These are phyloP conservation scores for Neuroterus valhalla DNA, from an alignment of 1,140 invertebrate genomes.

Conservation along the genomic window DNA sequence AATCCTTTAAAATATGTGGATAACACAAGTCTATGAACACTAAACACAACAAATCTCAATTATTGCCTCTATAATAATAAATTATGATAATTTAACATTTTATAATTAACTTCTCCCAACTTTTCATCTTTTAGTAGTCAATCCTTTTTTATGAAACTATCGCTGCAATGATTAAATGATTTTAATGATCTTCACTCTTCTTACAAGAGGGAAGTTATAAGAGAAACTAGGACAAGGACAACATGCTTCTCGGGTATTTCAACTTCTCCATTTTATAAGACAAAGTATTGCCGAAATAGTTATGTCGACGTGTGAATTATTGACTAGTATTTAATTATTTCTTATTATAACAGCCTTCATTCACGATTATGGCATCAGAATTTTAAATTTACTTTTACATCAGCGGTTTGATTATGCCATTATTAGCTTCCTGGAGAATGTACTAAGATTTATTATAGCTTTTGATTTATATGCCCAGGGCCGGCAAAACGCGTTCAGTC, in stretches of 20 bases:
- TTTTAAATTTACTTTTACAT: not conserved
- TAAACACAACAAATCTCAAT: not conserved
- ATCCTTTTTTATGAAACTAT: conserved; percentile 1
- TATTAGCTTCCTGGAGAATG: too few species aligned
- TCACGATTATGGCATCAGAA: not conserved
- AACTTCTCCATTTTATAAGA: not conserved
- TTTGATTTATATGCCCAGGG: too few species aligned
- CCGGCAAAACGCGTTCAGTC: too few species aligned
- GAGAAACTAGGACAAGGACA: conserved; percentile 21
- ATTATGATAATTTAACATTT: not conserved
- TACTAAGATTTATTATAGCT: too few species aligned
- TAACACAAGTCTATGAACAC: not conserved
- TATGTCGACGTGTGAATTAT: not conserved
- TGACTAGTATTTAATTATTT: conserved; percentile 3
- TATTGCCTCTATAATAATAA: not conserved
- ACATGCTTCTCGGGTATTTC: not conserved
- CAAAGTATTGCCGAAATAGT: conserved; percentile 23
- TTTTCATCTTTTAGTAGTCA: not conserved
- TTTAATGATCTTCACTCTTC: not conserved
- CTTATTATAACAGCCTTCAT: not conserved
- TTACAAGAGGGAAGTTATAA: conserved; percentile 12
- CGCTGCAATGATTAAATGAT: conserved; percentile 12
- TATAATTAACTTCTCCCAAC: conserved; percentile 9
- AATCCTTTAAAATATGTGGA: conserved; percentile 31
- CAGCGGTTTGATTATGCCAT: not conserved